Base-by-base conservation (phyloP, 2,797 vertebrate genomes). In the Cuniculus paca region DNA sequence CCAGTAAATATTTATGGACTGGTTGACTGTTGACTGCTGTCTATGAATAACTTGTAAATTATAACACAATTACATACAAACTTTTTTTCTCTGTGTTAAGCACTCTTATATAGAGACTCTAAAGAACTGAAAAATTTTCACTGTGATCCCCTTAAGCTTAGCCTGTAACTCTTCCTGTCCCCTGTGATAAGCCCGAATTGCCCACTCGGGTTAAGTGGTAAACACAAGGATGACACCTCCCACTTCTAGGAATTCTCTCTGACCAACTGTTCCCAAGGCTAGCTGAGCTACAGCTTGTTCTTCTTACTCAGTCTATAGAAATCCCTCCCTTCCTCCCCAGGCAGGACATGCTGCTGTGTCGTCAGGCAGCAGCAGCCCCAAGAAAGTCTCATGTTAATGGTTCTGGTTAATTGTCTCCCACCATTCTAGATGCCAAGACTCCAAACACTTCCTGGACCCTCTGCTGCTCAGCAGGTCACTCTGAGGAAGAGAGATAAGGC, bases 361-460 rank as follows among this genome's bases (percentile, higher is more conserved):
- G 58, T 60, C 52, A 16, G 28, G 52, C 65, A 42, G 39, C 2
- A 70, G 50, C n/a, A 14, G 42, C 65, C 68, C 11, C 22, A 75
- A 90, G 88, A 87, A 31, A 91, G 58, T 22, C 13, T 89, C 75
- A 26, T 68, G 74, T 39, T 80, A 81, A 94, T 45, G 28, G 77
- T 14, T 36, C 28, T 48, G 31, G 63, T 48, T 61, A 36, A 63
- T 61, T 77, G 68, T 68, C 65, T 58, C 28, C 87, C 11, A 28
- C 36, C 12, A 42, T 34, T 42, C 90, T 48, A 78, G 31, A 78
- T 78, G n/a, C 68, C 68, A 82, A 94, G 77, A 61, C n/a, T 81
- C 77, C 65, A 74, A 77, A 68, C 81, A 81, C 31, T 87, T 60
- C 70, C 70, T 52, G 52, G 52, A 78, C 60, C 52, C 60, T 78